Base-by-base conservation (phyloP, 2,797 vertebrate species). In the Menidia menidia region DNA sequence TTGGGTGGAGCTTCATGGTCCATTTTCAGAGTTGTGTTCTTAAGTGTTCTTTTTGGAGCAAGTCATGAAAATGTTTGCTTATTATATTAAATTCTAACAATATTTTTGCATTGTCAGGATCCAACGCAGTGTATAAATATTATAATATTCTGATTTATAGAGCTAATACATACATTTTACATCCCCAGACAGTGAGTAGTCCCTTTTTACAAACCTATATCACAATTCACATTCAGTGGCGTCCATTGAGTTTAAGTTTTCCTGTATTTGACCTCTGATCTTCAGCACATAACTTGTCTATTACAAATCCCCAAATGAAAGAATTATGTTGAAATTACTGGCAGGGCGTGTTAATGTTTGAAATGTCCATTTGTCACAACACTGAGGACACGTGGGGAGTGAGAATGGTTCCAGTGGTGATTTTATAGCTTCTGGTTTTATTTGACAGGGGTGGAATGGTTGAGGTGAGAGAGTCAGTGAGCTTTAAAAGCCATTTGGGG, bases 401-500 rank as follows among this genome's bases (percentile, higher is more conserved):
- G 71, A 70, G 68, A 82, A 74, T 48, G 67, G 80, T 73, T 58
- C 77, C 59, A 31, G 75, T n/a, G 47, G 73, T 33, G 60, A 71
- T 86, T 91, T 90, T 88, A 90, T 77, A 68, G 68, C 75, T 73
- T 55, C 76, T 71, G 75, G 62, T 87, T 86, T 89, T 87, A 89
- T 78, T 81, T 80, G 73, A 83, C 62, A 60, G 47, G 78, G 68
- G 68, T 52, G 68, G 73, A 76, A 66, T 63, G 78, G 62, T 60
- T 74, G 78, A 75, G 81, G 55, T 76, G 76, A 75, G 76, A 61
- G 65, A 76, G 76, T 75, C 69, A 47, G 58, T 71, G 73, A 75
- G 71, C 61, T 89, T 88, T 89, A 84, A 88, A 73, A 78, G 83
- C 59, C 84, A 80, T 77, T 88, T 83, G 82, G 76, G 82, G 75